Conservation (phyloP, 2,888 invertebrate species). For the Dicyrtomina minuta region DNA sequence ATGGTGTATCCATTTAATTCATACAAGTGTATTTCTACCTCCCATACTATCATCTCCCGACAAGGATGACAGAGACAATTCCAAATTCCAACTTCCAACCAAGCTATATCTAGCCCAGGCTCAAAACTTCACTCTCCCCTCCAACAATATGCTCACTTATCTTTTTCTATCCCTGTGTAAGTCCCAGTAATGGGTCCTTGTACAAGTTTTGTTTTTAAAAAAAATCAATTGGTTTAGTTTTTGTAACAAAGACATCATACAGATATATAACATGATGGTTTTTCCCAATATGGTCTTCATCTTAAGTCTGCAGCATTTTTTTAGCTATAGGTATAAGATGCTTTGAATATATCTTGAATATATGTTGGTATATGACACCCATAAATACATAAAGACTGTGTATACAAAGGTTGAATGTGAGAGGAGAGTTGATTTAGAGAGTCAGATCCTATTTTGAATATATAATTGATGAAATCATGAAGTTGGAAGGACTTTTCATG, state of each 20-base stretch:
- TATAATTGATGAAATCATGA: constrained; percentile 14
- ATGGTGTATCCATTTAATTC: background rate
- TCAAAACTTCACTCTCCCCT: no score
- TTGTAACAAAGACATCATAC: background rate
- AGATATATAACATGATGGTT: no score
- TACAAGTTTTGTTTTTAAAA: background rate
- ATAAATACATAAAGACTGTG: no score
- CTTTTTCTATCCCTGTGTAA: background rate
- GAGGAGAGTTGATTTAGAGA: constrained; percentile 4
- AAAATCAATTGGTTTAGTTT: background rate
- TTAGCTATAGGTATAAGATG: no score
- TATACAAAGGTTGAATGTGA: background rate
- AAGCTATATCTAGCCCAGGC: no score
- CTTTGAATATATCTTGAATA: no score
- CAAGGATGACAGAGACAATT: no score
- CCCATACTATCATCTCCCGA: background rate
- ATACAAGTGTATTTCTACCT: background rate
- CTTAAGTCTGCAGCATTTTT: no score
- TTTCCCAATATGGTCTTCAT: no score
- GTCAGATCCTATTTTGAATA: background rate
- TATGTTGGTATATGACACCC: no score
- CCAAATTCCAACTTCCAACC: no score
- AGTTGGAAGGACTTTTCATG: background rate
- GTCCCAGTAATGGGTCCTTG: background rate
- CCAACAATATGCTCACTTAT: no score